Conservation (phyloP, 1,140 invertebrate species). For the Diabrotica undecimpunctata region DNA sequence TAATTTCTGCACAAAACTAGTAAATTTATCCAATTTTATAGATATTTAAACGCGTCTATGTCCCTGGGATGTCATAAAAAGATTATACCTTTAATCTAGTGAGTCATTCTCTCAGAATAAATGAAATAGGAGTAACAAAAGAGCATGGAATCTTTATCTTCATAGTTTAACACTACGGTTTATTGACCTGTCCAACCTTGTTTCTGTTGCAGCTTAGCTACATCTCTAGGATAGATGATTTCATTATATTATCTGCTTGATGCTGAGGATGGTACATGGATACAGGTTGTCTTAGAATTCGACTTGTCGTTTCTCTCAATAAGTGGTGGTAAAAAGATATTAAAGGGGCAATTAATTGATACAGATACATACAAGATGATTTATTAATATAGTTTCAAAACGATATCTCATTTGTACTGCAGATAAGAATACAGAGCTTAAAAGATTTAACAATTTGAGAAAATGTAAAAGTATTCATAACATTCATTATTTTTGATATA, state of each 20-base stretch:
- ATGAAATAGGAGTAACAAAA: neutral
- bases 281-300: neutral
- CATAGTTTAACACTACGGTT: conserved; percentile 2
- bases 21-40: too few species aligned
- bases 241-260: conserved; percentile 2
- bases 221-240: neutral
- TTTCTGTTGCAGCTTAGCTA: neutral
- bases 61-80: neutral
- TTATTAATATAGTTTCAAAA: too few species aligned
- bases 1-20: too few species aligned
- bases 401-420: too few species aligned
- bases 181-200: conserved; percentile 1
- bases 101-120: conserved; percentile 1
- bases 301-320: neutral
- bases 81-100: neutral
- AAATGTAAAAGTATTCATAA: too few species aligned
- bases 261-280: neutral
- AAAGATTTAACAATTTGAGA: too few species aligned
- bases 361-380: too few species aligned
- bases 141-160: conserved; percentile 2
- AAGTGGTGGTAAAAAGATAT: too few species aligned
- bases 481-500: too few species aligned
- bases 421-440: too few species aligned
- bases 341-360: too few species aligned
- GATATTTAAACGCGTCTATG: too few species aligned